Percentiles rank a stretch among this genome's conserved stretches.
Evolutionary conservation across 2,888 invertebrate species (phyloP).

Genomic region (Andrena minutula): DNA sequence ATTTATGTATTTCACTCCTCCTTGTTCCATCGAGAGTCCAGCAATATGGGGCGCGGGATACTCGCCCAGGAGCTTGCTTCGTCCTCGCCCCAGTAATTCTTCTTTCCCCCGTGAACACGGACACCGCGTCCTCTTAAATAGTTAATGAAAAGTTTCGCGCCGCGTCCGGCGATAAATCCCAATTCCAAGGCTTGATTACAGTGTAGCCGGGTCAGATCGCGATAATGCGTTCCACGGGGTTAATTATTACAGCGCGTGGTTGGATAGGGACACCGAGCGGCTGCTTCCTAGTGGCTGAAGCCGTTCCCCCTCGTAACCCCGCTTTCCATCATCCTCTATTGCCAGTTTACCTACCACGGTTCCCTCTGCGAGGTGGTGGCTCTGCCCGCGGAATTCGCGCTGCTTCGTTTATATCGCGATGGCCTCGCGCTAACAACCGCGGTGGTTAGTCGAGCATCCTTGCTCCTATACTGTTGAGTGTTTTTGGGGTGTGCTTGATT

Average conservation of each 20-base stretch:
- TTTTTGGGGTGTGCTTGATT: background rate
- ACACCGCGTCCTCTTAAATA: constrained; percentile 8
- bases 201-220: constrained; percentile 23
- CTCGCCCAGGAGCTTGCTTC: background rate
- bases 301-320: background rate
- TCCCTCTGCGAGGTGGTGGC: background rate
- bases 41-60: background rate
- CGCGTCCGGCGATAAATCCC: constrained; percentile 37
- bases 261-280: background rate
- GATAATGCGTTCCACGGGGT: constrained; percentile 35
- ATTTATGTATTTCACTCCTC: background rate
- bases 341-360: background rate
- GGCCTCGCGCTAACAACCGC: background rate
- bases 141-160: constrained; percentile 24
- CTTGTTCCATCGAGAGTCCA: background rate
- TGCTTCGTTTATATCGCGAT: background rate
- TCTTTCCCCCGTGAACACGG: background rate
- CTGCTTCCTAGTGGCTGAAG: background rate
- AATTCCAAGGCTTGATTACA: constrained; percentile 17
- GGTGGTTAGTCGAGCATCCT: background rate
- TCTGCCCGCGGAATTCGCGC: background rate
- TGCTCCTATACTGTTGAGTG: background rate
- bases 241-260: constrained; percentile 44
- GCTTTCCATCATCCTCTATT: constrained; percentile 23
- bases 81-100: background rate